Evolutionary conservation across 2,888 invertebrate genomes (phyloP).

Genomic region (Crossocerus cetratus): DNA sequence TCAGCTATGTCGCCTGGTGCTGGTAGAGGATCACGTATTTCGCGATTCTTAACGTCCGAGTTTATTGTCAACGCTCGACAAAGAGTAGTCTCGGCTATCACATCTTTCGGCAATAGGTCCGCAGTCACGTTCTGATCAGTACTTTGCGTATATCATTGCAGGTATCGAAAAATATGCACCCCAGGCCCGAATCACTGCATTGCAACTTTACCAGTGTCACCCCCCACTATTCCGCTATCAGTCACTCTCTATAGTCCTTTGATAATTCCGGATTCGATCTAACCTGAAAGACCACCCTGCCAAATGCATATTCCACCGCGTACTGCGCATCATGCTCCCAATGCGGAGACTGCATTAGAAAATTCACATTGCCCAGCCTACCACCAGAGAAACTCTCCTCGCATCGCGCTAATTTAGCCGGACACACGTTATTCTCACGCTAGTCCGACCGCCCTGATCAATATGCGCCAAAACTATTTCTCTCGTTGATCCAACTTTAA

Average conservation of each 20-base stretch:
- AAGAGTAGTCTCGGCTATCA: slow-evolving; percentile 12
- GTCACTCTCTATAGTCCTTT: slow-evolving; percentile 33
- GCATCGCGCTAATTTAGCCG: no score
- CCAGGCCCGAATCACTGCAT: slow-evolving; percentile 64
- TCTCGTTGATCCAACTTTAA: slow-evolving; percentile 21
- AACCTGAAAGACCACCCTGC: slow-evolving; percentile 39
- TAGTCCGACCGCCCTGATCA: slow-evolving; percentile 29
- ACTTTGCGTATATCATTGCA: slow-evolving; percentile 20
- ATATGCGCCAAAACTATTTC: slow-evolving; percentile 44
- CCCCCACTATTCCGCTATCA: slow-evolving; percentile 21
- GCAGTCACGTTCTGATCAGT: background rate
- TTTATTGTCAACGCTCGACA: slow-evolving; percentile 35
- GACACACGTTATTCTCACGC: no score
- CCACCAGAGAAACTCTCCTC: no score
- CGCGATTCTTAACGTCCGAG: slow-evolving; percentile 24
- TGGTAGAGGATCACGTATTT: slow-evolving; percentile 23
- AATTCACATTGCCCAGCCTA: no score
- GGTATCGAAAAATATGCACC: slow-evolving; percentile 52
- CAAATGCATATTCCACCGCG: background rate
- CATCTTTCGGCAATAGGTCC: slow-evolving; percentile 17
- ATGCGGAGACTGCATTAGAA: background rate
- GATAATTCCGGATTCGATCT: slow-evolving; percentile 35
- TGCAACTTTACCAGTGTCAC: slow-evolving; percentile 53
- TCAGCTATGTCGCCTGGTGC: slow-evolving; percentile 30
- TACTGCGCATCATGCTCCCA: background rate